These are phyloP conservation scores for Ficedula albicollis DNA, from an alignment of 2,797 vertebrate genomes.

Conservation along the genomic window DNA sequence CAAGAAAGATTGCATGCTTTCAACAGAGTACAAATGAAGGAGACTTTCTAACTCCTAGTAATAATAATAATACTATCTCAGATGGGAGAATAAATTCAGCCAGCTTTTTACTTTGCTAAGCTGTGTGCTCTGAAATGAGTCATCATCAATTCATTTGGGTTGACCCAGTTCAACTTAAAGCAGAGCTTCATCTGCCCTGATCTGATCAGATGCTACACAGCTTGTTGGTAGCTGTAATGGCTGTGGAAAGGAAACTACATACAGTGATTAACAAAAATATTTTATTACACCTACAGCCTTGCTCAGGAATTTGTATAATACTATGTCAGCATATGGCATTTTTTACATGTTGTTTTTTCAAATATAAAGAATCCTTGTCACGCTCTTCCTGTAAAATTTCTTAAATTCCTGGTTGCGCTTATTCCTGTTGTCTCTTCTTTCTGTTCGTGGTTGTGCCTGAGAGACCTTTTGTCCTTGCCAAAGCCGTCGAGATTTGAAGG, in stretches of 20 bases:
- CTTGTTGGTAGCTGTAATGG: background rate
- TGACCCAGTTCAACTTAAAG: conserved; percentile 4
- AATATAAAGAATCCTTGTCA: background rate
- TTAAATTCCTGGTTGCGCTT: background rate
- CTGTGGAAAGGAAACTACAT: background rate
- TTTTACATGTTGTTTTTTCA: background rate
- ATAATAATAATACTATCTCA: background rate
- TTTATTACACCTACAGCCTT: background rate
- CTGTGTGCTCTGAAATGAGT: conserved; percentile 15
- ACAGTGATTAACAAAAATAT: background rate
- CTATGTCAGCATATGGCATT: background rate
- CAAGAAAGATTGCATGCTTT: conserved; percentile 16
- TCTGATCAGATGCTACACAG: background rate
- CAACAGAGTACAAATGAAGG: conserved; percentile 14
- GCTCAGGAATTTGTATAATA: background rate
- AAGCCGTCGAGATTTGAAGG: background rate
- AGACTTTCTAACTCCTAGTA: background rate
- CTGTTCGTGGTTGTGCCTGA: background rate
- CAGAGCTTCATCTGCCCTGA: background rate
- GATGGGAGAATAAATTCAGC: background rate
- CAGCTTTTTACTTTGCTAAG: conserved; percentile 8
- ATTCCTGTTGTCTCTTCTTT: background rate
- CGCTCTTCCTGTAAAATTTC: background rate
- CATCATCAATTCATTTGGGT: background rate
- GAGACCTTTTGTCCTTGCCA: background rate